Evolutionary conservation across 2,113 vertebrate genomes (phyloP), one percentile per base, ranked within the genome.

Genomic region (Pachypanchax playfairii): DNA sequence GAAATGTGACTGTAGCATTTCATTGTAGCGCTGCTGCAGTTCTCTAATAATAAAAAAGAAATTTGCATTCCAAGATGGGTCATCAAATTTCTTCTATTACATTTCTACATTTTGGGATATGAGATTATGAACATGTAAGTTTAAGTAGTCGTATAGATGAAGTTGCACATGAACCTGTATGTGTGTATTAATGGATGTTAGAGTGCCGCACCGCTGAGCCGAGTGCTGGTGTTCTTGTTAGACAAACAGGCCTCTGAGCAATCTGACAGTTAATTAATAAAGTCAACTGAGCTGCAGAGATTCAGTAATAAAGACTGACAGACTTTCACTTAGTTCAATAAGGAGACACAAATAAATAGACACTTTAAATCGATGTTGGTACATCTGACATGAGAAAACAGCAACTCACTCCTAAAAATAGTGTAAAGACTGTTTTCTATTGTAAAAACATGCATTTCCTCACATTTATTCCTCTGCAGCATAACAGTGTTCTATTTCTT

Each of bases 181-280:
- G 20, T 20, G 35, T 36, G 28, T 43, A 7, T 36, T 49, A 46
- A 31, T 18, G 28, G 35, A 47, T 51, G 22, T 11, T 4, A 13
- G 33, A 56, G 33, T 46, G 47, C 0, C 3, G 36, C 65, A 55
- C 29, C 26, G 29, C 35, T 39, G 70, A 63, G 65, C 31, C 17
- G 6, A 46, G 26, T 56, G 42, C 60, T 59, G 60, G n/a, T 41
- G 33, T 48, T 44, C 29, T n/a, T 38, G 18, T 51, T 36, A 64
- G 59, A 61, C 6, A 15, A 58, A 31, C 31, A 48, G 42, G 43
- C 39, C 49, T 60, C 47, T 0, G 38, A 13, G 36, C 41, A 54
- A 2, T 25, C 54, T 55, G 69, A 73, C 50, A 69, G 36, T 6
- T 39, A 61, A 36, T 41, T 28, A 24, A 58, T 52, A 24, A 26